These are phyloP conservation scores for Pomacea canaliculata DNA, from an alignment of 2,888 invertebrate species.

Conservation along the genomic window DNA sequence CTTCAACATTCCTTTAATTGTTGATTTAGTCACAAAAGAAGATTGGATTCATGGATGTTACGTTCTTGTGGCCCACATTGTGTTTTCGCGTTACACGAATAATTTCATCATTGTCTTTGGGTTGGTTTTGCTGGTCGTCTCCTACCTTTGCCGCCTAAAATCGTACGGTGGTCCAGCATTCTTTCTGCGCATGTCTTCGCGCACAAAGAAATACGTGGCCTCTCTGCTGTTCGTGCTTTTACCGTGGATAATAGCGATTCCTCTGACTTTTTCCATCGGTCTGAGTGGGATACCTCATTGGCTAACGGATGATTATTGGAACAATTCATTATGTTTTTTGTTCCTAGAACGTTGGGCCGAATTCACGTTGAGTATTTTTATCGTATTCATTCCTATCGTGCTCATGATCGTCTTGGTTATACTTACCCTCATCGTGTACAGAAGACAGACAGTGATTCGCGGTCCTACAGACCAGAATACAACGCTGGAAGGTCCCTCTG, in stretches of 20 bases:
- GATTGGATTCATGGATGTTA: neutral
- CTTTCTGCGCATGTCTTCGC: neutral
- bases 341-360: no score
- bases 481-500: slow-evolving; percentile 2
- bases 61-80: neutral
- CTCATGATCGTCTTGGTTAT: slow-evolving; percentile 3
- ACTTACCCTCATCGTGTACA: neutral
- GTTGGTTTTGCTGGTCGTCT: slow-evolving; percentile 1
- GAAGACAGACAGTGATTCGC: neutral
- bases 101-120: slow-evolving; percentile 17
- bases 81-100: slow-evolving; percentile 2
- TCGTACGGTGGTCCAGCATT: slow-evolving; percentile 3
- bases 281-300: no score
- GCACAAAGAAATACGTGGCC: neutral
- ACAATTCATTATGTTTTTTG: no score
- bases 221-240: slow-evolving; percentile 3
- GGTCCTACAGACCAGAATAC: neutral
- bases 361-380: no score
- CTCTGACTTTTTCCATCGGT: neutral
- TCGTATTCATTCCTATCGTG: neutral
- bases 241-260: slow-evolving; percentile 2
- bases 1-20: no score
- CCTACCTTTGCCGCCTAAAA: slow-evolving; percentile 15
- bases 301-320: no score
- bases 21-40: no score